phyloP scores from a whole-genome alignment of 2,113 vertebrate genomes.

The Muscicapa adusta region DNA sequence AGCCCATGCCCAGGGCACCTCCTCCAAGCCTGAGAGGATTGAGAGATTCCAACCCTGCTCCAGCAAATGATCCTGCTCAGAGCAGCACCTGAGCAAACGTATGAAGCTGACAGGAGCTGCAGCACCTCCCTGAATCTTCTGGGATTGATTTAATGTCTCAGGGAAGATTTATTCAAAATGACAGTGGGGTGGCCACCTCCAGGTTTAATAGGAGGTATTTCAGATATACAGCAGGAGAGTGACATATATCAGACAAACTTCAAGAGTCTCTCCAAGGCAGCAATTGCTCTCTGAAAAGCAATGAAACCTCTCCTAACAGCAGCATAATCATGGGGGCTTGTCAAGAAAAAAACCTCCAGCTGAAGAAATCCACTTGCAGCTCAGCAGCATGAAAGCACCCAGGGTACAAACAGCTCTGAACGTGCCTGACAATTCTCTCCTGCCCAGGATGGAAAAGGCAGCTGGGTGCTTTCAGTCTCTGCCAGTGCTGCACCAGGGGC shows the following conservation, averaged over 20 bases:
- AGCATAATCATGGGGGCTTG: background rate
- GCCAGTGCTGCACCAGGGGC: background rate
- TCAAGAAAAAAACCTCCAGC: background rate
- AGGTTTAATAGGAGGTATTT: background rate
- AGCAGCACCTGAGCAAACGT: background rate
- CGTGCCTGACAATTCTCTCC: background rate
- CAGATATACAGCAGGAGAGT: background rate
- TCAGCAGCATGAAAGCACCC: background rate
- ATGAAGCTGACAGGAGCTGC: background rate
- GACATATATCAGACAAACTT: background rate
- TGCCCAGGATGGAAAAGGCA: background rate
- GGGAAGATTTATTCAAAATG: background rate
- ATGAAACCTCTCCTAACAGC: background rate
- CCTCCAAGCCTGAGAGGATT: background rate
- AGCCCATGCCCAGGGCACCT: rapidly evolving
- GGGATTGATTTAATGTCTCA: background rate
- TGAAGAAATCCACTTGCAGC: background rate
- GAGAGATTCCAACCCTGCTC: background rate
- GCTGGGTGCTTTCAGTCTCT: background rate
- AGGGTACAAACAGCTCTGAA: background rate
- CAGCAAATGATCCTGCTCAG: background rate
- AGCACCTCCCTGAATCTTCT: background rate
- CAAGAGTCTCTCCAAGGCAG: background rate
- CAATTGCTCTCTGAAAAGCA: background rate
- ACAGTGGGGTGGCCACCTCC: background rate